Evolutionary conservation across 2,888 invertebrate species (phyloP).

Genomic region (Tenthredo scrophulariae): DNA sequence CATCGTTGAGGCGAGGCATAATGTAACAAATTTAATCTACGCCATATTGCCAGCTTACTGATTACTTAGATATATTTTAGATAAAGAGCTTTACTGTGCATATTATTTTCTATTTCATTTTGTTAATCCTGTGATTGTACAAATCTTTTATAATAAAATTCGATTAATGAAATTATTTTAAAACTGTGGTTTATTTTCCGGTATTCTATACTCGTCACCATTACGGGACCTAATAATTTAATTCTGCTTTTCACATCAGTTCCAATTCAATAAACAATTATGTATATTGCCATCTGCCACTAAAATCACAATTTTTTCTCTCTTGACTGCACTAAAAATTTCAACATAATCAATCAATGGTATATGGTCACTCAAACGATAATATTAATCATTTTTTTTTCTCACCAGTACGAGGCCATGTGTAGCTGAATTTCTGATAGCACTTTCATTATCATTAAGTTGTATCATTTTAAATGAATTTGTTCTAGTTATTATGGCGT

Average conservation of each 20-base stretch:
- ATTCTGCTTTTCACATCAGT: neutral
- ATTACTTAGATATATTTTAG: conserved; percentile 45
- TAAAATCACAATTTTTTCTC: neutral
- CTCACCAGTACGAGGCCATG: neutral
- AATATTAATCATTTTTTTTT: conserved; percentile 23
- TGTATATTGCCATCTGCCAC: neutral
- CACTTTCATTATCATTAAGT: conserved; percentile 10
- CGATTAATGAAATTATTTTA: conserved; percentile 23
- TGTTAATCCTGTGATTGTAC: conserved; percentile 48
- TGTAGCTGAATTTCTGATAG: neutral
- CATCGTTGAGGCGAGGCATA: neutral
- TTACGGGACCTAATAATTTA: conserved; percentile 9
- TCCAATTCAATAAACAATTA: neutral
- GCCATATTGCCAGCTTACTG: conserved; percentile 38
- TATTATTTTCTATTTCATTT: conserved; percentile 30
- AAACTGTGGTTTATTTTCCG: conserved; percentile 41
- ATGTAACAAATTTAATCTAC: conserved; percentile 36
- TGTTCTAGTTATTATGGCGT: conserved; percentile 6
- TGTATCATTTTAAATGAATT: conserved; percentile 2
- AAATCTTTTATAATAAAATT: conserved; percentile 52
- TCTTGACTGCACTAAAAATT: neutral
- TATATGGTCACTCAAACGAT: conserved; percentile 1
- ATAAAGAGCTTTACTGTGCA: conserved; percentile 30
- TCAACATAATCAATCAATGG: neutral
- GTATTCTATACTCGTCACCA: conserved; percentile 8